phyloP scores from a whole-genome alignment of 64 coral and sea anemone species.

The Porites lutea region DNA sequence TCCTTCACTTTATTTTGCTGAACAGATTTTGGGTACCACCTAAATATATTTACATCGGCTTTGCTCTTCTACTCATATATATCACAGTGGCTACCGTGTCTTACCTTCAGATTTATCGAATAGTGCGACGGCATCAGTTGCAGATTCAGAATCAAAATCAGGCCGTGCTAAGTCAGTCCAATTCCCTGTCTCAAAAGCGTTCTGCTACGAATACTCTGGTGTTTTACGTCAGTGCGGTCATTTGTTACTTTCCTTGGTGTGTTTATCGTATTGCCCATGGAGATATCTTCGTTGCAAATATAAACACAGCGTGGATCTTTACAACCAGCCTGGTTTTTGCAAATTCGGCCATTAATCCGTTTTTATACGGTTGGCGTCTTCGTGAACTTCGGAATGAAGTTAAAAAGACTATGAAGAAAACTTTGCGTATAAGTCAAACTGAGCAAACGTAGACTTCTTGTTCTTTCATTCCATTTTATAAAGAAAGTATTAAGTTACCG shows the following conservation, averaged over 20 bases:
- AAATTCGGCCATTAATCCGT: slow-evolving; percentile 57
- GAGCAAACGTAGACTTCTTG: background rate
- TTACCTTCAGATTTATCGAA: slow-evolving; percentile 42
- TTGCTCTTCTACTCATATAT: background rate
- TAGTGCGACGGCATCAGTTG: slow-evolving; percentile 41
- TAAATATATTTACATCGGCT: background rate
- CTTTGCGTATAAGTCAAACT: background rate
- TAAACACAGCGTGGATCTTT: background rate
- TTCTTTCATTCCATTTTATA: no score
- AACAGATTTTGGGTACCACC: slow-evolving; percentile 18
- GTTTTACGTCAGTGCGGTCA: background rate
- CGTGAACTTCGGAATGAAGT: slow-evolving; percentile 12
- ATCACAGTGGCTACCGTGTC: background rate
- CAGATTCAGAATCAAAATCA: slow-evolving; percentile 37
- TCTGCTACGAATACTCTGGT: background rate
- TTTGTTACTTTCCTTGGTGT: slow-evolving; percentile 15
- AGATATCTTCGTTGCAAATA: background rate
- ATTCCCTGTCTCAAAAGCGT: background rate
- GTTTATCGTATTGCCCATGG: background rate
- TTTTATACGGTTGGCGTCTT: slow-evolving; percentile 63
- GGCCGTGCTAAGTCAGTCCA: background rate
- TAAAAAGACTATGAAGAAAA: background rate
- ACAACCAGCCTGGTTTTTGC: slow-evolving; percentile 14
- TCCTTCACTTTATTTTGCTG: background rate
- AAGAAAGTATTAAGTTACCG: no score